Conservation (phyloP, 2,888 invertebrate genomes). For the Saturnia japonica region DNA sequence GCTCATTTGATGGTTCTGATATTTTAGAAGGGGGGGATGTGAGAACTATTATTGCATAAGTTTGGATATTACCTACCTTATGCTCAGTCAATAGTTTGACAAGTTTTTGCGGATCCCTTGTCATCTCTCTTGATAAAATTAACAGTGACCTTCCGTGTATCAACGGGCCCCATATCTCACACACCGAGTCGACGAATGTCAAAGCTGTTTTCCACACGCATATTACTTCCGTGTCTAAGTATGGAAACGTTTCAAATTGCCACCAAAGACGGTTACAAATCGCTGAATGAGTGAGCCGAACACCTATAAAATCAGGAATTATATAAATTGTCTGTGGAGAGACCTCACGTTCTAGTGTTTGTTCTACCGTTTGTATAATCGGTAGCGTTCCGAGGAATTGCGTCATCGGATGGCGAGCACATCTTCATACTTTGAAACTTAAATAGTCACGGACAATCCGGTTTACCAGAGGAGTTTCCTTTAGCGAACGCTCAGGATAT, state of each 20-base stretch:
- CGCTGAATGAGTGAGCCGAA: constrained; percentile 88
- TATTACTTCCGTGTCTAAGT: constrained; percentile 83
- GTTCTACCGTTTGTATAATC: no score
- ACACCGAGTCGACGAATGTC: constrained; percentile 94
- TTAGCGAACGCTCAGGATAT: no score
- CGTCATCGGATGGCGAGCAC: no score
- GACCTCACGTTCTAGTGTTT: no score
- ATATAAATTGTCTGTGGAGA: background rate
- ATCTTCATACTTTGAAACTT: no score
- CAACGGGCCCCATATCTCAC: constrained; percentile 93
- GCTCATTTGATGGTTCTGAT: no score
- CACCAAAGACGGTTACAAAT: constrained; percentile 92
- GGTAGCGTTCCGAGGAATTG: no score
- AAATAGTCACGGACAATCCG: no score
- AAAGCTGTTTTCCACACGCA: constrained; percentile 95
- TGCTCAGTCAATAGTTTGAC: constrained; percentile 86
- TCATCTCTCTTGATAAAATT: constrained; percentile 87
- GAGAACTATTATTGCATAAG: no score
- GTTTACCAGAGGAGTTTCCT: no score
- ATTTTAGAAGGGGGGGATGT: no score
- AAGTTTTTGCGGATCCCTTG: constrained; percentile 89
- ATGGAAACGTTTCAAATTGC: constrained; percentile 94
- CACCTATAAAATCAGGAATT: constrained; percentile 79
- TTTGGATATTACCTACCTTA: constrained; percentile 73
- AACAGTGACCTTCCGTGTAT: constrained; percentile 87